Base-by-base conservation (phyloP, 2,113 vertebrate genomes). In the Felis catus region DNA sequence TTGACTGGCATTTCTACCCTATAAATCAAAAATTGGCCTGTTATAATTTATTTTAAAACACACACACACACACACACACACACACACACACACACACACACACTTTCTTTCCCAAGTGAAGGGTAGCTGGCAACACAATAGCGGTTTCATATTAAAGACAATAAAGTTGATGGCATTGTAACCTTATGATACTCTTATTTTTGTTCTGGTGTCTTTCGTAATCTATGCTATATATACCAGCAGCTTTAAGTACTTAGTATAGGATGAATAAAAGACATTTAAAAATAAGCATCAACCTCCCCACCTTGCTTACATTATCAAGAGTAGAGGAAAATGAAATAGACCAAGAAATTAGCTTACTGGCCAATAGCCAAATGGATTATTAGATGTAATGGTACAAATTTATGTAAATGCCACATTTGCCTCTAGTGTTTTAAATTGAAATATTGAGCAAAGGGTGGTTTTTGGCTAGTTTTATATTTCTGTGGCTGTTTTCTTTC, bases 311-410 rank as follows among this genome's bases (percentile, higher is more conserved):
- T 89, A 80, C 29, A 58, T 95, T 98, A 65, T 90, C 18, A 88
- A 27, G 58, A 81, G 55, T 92, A 92, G 33, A 93, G 5, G 1
- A 91, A 92, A 94, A 96, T 88, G 91, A 94, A 90, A 76, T 80
- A 92, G 7, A 95, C 1, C 2, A 86, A 61, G 31, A 94, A 94
- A 97, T 95, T 85, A 85, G 58, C 45, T 91, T 91, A 70, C 14
- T 97, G 18, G 19, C 70, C 94, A 97, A 91, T 0, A 80, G 12
- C 33, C 89, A 97, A 97, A 87, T 89, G 1, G 71, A 97, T 96
- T 93, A 53, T 87, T 79, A 94, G 12, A 68, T 63, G 11, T 48
- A 87, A 73, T 97, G 45, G 53, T 7, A 29, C 18, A 10, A 29
- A 96, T 25, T 58, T 97, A 74, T 2, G 36, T 96, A 87, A 97